These are phyloP conservation scores for Cerceris ruficornis DNA, from an alignment of 2,888 invertebrate genomes.

Conservation along the genomic window DNA sequence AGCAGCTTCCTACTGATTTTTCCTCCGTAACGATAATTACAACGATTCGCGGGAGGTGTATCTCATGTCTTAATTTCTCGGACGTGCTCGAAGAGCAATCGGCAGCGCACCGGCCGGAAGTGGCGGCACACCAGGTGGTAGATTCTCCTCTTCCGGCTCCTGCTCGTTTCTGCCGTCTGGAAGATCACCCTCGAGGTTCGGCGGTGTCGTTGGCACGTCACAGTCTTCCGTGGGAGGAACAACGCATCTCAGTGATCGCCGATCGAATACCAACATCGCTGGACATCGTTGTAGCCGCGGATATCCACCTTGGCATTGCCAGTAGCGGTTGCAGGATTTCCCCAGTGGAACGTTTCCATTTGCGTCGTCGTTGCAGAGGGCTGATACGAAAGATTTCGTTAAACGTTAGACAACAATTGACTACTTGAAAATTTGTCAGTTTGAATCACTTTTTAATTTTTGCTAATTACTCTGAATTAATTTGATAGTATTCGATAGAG, in stretches of 20 bases:
- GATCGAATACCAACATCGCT: conserved; percentile 94
- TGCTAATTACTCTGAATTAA: too few relatives aligned
- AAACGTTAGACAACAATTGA: background rate
- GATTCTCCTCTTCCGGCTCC: conserved; percentile 79
- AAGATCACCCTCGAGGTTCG: conserved; percentile 79
- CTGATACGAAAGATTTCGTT: conserved; percentile 82
- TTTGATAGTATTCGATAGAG: too few relatives aligned
- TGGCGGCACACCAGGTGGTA: conserved; percentile 78
- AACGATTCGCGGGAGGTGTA: background rate
- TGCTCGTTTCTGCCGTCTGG: conserved; percentile 78
- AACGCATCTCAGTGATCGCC: conserved; percentile 91
- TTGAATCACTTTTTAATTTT: too few relatives aligned
- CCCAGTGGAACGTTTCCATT: conserved; percentile 95
- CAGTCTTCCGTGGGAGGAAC: conserved; percentile 96
- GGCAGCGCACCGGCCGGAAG: conserved; percentile 80
- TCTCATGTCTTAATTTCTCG: conserved; percentile 71
- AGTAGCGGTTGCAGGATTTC: conserved; percentile 96
- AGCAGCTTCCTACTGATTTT: background rate
- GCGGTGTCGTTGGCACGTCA: conserved; percentile 90
- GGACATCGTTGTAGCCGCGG: conserved; percentile 95
- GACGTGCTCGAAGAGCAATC: conserved; percentile 72
- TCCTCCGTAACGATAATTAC: background rate
- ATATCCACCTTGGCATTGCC: conserved; percentile 97
- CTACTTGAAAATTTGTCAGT: background rate
- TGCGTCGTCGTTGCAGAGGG: conserved; percentile 94